Base-by-base conservation (phyloP, 2,797 vertebrate species). In the Chaetodon trifasciatus region DNA sequence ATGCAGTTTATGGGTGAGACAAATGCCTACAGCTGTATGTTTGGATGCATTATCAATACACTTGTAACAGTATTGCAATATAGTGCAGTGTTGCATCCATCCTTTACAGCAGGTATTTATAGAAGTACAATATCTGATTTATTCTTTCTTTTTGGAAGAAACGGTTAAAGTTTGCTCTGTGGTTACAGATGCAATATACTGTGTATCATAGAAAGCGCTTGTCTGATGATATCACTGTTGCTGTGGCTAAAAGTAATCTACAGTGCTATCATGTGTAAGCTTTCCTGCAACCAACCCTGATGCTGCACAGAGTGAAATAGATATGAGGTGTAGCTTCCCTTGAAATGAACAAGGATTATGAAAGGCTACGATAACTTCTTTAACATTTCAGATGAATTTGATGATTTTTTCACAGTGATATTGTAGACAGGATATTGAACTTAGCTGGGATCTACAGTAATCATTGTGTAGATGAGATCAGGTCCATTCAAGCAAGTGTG, bases 341-440 rank as follows among this genome's bases (percentile, higher is more conserved):
- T 77, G 7, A 61, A 67, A 74, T 55, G 42, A 58, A 40, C 24
- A 23, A 9, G 21, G 21, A 58, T 44, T 12, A 42, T 35, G 40
- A 49, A 44, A 56, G 23, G 8, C 32, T 11, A 1, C n/a, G 60
- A 8, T 10, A 44, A 44, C 53, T 46, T 11, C 6, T 55, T 28
- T 8, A 11, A 40, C 11, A 24, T 57, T 67, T 69, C 21, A 63
- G 23, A 61, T 65, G 13, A 19, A 28, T 71, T 58, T 40, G 32
- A n/a, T 52, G 47, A n/a, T 28, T 70, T 58, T 58, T 53, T 53
- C 56, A 66, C 56, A 39, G 13, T 57, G n/a, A 56, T 74, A 23
- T 52, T 70, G n/a, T 24, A 32, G 15, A 56, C 1, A 32, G 2
- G 1, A 10, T 35, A 24, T 42, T 52, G 11, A 49, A 44, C 16